Base-by-base conservation (phyloP, 1,140 invertebrate species). In the Calephelis nemesis region DNA sequence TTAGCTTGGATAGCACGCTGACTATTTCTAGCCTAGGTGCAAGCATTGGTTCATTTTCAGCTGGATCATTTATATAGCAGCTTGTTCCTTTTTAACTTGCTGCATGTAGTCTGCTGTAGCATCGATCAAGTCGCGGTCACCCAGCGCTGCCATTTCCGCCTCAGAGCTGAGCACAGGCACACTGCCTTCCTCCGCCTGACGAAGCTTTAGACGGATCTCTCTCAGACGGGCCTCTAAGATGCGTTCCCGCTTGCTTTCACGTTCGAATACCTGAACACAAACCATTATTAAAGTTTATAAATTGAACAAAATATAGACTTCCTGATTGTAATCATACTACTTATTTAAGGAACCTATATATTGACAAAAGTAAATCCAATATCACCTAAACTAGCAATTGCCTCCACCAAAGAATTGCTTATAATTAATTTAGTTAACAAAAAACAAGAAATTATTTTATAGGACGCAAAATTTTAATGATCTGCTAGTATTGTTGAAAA, bases 231-330 rank as follows among this genome's bases (percentile, higher is more conserved):
- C 95, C 87, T 99, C 98, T 72, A 98, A 93, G 62, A 98, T 98
- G 87, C 98, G 98, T 86, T 98, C 98, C 64, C 98, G 93, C 65
- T 96, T 94, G 69, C 95, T 96, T 93, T 99, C 98, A 66, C 98
- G 93, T 73, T 98, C 97, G 83, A 98, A 95, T 93, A 98, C 95
- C 95, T 95, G 65, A 47, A 48, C 3, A 58, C 39, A 45, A 40
- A 63, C 30, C 9, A 49, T 13, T 9, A 48, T 47, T 64, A 0
- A 10, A 54, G 12, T 52, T 30, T 47, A 48, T 30, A 47, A 62
- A 13, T 15, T 19, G 50, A 10, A 15, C 12, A 54, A 68, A n/a
- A n/a, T n/a, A 47, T n/a, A 11, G 7, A n/a, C 11, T 42, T 11
- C 92, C 94, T 8, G 6, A 9, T 42, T 9, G 42, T 6, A 7